Evolutionary conservation across 2,113 vertebrate genomes (phyloP).

Genomic region (Alligator sinensis): DNA sequence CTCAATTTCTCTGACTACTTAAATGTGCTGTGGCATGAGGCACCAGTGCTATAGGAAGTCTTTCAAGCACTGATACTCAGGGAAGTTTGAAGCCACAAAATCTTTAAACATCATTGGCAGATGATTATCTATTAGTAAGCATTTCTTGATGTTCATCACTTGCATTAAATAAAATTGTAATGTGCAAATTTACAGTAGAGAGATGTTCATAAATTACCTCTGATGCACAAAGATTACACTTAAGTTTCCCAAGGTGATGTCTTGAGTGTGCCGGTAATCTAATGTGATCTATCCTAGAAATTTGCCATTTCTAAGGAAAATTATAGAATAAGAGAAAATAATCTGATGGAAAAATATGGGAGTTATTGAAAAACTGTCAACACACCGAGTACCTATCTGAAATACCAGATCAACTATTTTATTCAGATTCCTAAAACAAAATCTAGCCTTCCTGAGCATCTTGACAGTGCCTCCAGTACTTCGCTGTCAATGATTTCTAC

Average conservation of each 20-base stretch:
- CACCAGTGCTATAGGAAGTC: not conserved
- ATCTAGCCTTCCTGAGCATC: no score
- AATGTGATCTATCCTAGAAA: not conserved
- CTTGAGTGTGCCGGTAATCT: not conserved
- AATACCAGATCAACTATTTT: no score
- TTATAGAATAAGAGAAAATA: not conserved
- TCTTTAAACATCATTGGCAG: not conserved
- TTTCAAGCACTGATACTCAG: not conserved
- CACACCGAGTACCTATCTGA: no score
- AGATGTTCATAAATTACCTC: not conserved
- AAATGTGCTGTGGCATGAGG: not conserved
- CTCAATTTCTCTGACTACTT: not conserved
- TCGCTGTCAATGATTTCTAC: no score
- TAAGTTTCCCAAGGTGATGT: not conserved
- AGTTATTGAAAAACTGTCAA: not conserved
- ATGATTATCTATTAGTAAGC: not conserved
- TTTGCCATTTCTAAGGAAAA: not conserved
- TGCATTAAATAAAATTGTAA: not conserved
- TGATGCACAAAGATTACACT: not conserved
- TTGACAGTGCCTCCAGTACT: no score
- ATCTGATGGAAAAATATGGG: not conserved
- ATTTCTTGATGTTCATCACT: not conserved
- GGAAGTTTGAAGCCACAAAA: not conserved
- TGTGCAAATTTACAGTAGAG: not conserved
- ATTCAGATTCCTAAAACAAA: no score